Percentiles rank a stretch among this genome's conserved stretches.
These are phyloP conservation scores for Lamellibrachia luymesi DNA, from an alignment of 1,140 invertebrate species.

Conservation along the genomic window DNA sequence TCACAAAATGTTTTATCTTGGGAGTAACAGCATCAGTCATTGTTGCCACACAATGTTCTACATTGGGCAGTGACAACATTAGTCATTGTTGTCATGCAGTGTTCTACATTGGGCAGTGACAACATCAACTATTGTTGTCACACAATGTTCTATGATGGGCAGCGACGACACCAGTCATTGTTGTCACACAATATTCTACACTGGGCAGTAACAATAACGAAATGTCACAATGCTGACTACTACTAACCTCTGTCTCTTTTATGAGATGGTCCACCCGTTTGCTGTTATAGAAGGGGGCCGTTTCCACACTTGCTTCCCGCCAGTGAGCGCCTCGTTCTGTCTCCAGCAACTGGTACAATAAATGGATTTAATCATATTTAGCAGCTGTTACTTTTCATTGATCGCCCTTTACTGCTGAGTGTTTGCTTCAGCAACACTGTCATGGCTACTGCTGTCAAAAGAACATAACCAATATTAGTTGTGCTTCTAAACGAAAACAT, in stretches of 20 bases:
- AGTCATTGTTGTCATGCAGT: neutral
- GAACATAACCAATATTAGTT: too few relatives aligned
- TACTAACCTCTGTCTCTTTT: constrained; percentile 83
- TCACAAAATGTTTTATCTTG: neutral
- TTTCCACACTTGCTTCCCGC: constrained; percentile 89
- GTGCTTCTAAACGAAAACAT: too few relatives aligned
- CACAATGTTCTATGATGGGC: too few relatives aligned
- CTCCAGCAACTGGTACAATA: constrained; percentile 46
- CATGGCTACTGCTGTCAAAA: too few relatives aligned
- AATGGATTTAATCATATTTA: too few relatives aligned
- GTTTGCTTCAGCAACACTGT: too few relatives aligned
- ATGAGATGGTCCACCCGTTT: constrained; percentile 97
- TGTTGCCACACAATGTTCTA: neutral
- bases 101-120: neutral
- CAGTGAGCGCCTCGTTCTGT: constrained; percentile 66
- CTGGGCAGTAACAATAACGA: neutral
- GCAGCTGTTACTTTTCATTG: too few relatives aligned
- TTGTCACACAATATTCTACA: neutral
- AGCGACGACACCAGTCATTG: too few relatives aligned
- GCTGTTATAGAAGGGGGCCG: constrained; percentile 91
- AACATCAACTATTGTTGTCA: too few relatives aligned
- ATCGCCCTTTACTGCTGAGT: too few relatives aligned
- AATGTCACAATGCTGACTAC: too few relatives aligned
- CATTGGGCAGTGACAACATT: neutral
- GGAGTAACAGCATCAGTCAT: neutral